Evolutionary conservation across 1,140 invertebrate genomes (phyloP), one percentile per base, ranked within the genome.

Genomic region (Pristionchus pacificus): DNA sequence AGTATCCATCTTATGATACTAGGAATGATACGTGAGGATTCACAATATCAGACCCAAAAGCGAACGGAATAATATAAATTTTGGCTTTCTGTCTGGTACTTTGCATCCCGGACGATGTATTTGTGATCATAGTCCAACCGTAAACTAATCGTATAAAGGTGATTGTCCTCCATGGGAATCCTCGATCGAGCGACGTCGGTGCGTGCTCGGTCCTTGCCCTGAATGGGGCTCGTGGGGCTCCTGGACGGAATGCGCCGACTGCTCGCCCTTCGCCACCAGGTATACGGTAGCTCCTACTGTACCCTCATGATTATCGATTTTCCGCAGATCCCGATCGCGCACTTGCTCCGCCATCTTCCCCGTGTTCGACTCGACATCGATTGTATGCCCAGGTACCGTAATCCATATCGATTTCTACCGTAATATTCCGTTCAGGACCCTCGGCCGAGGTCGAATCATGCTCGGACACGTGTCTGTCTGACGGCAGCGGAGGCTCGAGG

Each of bases 191-290:
- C 6, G 19, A 19, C 38, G 38, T 49, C 38, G 38, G 6, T 49
- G 38, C 19, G 38, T 49, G 6, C 38, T 49, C n/a, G 14, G 65
- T n/a, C 32, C 49, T 19, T n/a, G 32, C 2, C 65, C 65, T 2
- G n/a, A 38, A 24, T 31, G 65, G 25, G 65, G n/a, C 2, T 2
- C 65, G 64, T 69, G 57, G 58, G 58, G 60, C 24, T 6, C 19
- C 2, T 69, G 67, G 67, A 29, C 67, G 10, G 70, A 71, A 29
- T 72, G 57, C 25, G 14, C 24, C 14, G 30, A 60, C 24, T 71
- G 57, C 31, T 59, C 32, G 2, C 28, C 70, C 6, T 74, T 67
- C 55, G 33, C 32, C 14, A 67, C 28, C 59, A 49, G 69, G 1
- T 64, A 13, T 65, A 24, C 27, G 24, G 29, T 14, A 19, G 60